A percentile compares a stretch with the other conserved stretches of the same genome.
These are phyloP conservation scores for Laupala kohalensis DNA, from an alignment of 1,140 invertebrate genomes.

Conservation along the genomic window DNA sequence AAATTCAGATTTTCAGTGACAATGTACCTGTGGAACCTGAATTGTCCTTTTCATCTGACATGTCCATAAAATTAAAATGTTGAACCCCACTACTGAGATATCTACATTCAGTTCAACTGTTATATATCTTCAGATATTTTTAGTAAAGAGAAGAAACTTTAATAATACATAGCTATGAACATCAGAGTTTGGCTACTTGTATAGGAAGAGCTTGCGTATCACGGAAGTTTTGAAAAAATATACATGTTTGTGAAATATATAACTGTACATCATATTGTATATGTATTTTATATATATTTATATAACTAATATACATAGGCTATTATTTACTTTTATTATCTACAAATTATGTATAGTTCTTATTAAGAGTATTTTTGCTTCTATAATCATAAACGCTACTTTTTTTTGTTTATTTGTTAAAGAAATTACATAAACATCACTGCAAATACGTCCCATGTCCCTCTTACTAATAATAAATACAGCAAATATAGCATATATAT, in stretches of 20 bases:
- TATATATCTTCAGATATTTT: not conserved
- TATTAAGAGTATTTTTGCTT: not conserved
- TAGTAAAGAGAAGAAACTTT: not conserved
- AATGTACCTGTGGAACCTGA: too few relatives aligned
- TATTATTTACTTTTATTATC: slow-evolving; percentile 6
- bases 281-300: slow-evolving; percentile 9
- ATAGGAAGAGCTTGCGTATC: slow-evolving; percentile 13
- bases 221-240: slow-evolving; percentile 14
- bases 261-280: slow-evolving; percentile 9
- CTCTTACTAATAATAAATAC: not conserved
- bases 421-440: not conserved
- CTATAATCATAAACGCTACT: not conserved
- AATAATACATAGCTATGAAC: not conserved
- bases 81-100: not conserved
- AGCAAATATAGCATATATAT: not conserved
- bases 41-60: not conserved
- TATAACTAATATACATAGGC: slow-evolving; percentile 2
- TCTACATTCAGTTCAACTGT: not conserved
- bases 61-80: not conserved
- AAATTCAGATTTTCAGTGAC: too few relatives aligned
- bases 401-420: not conserved
- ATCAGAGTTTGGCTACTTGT: slow-evolving; percentile 2
- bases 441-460: not conserved
- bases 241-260: slow-evolving; percentile 13
- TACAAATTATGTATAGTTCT: slow-evolving; percentile 12